Evolutionary conservation across 2,797 vertebrate species (phyloP), one percentile per base, ranked within the genome.

Genomic region (Enteromius argenteus): DNA sequence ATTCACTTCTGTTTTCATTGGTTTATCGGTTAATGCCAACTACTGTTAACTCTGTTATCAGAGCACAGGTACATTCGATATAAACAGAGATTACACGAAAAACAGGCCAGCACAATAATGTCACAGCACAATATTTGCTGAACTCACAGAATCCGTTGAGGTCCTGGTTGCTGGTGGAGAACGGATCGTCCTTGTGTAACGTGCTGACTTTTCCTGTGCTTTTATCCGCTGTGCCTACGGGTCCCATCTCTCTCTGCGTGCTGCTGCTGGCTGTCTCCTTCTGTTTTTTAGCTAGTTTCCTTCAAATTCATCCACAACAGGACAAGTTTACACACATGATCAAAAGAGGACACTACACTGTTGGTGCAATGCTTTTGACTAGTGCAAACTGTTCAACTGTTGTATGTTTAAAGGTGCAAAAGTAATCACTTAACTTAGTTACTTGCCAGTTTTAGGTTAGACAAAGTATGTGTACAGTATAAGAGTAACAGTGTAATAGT

Each of bases 231-330:
- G 96, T 90, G 91, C 96, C 95, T 88, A 99, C 96, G 0, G 97
- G 97, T 10, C 96, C 97, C 98, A 99, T 99, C 95, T 99, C 98
- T 88, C 98, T 96, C 93, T 99, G 98, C 0, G 96, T 97, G 90
- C 93, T 94, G 94, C 97, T 97, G 91, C 95, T 97, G 88, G 97
- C 97, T 0, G 97, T 98, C 94, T 99, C 98, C 93, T 99, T 99
- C 95, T 99, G 98, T 94, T 99, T 99, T 94, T 99, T 99, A 35
- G 98, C 98, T 94, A 99, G 92, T 94, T 99, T 99, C 96, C 98
- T 99, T 92, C 44, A 84, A 76, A 53, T 56, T 19, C 64, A 69
- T 46, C 87, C 84, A 88, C 87, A 90, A 64, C 21, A 86, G 13
- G 32, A 62, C 27, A 62, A 17, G 67, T 77, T 80, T 71, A 85